Evolutionary conservation across 2,888 invertebrate species (phyloP).

Genomic region (Eristalinus sepulchralis): DNA sequence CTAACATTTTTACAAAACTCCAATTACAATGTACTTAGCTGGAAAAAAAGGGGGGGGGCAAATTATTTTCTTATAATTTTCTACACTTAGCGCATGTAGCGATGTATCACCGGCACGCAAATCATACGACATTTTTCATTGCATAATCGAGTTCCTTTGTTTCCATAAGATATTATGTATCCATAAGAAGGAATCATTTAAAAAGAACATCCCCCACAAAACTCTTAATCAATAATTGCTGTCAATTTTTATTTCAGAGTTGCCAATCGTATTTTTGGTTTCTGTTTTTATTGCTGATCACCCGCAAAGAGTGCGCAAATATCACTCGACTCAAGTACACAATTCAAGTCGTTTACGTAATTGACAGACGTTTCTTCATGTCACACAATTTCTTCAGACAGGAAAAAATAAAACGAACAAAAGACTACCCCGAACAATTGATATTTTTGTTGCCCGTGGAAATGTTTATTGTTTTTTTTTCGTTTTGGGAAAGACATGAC

Average conservation of each 20-base stretch:
- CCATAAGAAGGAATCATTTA: too few species aligned
- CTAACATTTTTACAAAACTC: too few species aligned
- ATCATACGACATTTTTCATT: too few species aligned
- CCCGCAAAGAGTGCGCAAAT: neutral
- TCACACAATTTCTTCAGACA: slow-evolving; percentile 20
- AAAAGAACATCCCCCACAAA: too few species aligned
- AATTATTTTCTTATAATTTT: too few species aligned
- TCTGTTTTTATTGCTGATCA: neutral
- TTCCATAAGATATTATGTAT: too few species aligned
- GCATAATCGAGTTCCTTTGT: too few species aligned
- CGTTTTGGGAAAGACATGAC: slow-evolving; percentile 20
- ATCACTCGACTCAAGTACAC: slow-evolving; percentile 17
- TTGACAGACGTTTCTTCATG: slow-evolving; percentile 17
- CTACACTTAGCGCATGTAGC: too few species aligned
- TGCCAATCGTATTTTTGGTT: slow-evolving; percentile 13
- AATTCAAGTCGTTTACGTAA: slow-evolving; percentile 14
- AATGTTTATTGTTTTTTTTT: neutral
- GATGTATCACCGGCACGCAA: too few species aligned
- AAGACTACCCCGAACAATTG: slow-evolving; percentile 14
- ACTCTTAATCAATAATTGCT: neutral
- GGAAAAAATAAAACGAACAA: neutral
- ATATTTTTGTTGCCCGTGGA: slow-evolving; percentile 14
- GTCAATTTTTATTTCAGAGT: neutral
- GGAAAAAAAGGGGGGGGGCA: too few species aligned
- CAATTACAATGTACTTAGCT: too few species aligned